These are phyloP conservation scores for Drosophila melanocephala DNA, from an alignment of 2,888 invertebrate genomes.

Conservation along the genomic window DNA sequence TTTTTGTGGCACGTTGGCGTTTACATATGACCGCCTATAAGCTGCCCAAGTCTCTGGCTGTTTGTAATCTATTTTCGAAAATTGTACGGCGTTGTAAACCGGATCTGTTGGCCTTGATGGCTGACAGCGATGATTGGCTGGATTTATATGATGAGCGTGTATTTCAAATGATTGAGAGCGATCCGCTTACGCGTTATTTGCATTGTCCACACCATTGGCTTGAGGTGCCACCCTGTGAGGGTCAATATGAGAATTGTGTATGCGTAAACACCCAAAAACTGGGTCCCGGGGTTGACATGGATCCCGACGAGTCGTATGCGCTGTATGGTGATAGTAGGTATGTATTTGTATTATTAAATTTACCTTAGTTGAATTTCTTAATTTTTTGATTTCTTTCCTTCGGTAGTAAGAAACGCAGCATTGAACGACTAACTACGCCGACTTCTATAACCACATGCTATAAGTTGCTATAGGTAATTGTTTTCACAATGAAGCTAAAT, in stretches of 20 bases:
- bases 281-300: conserved; percentile 68
- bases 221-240: conserved; percentile 3
- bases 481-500: background rate
- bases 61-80: conserved; percentile 78
- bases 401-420: conserved; percentile 46
- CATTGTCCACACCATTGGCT: conserved; percentile 38
- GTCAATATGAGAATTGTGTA: conserved; percentile 1
- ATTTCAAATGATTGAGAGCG: conserved; percentile 46
- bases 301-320: conserved; percentile 46
- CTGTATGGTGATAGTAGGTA: conserved; percentile 77
- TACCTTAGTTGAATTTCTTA: background rate
- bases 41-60: conserved; percentile 84
- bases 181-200: conserved; percentile 49
- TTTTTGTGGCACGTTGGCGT: conserved; percentile 86
- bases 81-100: conserved; percentile 45
- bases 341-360: background rate
- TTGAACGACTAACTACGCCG: conserved; percentile 20
- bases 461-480: conserved; percentile 16
- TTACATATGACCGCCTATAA: conserved; percentile 86
- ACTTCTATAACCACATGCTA: conserved; percentile 36
- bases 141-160: conserved; percentile 64
- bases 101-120: conserved; percentile 25
- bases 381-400: background rate
- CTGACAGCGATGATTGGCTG: conserved; percentile 42
- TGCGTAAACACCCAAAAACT: conserved; percentile 30